Evolutionary conservation across 2,113 vertebrate genomes (phyloP), one percentile per base, ranked within the genome.

Genomic region (Xerus inauris): DNA sequence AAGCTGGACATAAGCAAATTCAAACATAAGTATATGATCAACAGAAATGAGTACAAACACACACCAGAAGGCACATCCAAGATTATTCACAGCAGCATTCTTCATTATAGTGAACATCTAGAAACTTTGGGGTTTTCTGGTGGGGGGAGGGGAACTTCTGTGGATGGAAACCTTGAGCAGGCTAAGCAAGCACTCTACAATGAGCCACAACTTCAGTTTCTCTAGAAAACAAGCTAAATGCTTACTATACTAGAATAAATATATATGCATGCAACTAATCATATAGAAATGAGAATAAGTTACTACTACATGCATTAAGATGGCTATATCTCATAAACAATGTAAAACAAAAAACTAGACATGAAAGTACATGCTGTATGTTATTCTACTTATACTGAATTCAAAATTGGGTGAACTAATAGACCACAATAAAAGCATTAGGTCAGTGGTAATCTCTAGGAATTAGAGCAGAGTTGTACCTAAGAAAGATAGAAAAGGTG

Each of bases 261-360:
- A 59, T 42, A 59, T 42, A 93, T 19, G 82, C 76, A 92, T 38
- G 87, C 35, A 87, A 90, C 10, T 59, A 26, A 89, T 83, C 79
- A 54, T 14, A 94, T 24, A 96, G 77, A 93, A 95, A 88, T 40
- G 75, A 96, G n/a, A 51, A 13, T 72, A 67, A 94, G 72, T 79
- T 71, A 76, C 76, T 69, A 72, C 35, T 75, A 81, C n/a, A 83
- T 57, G 17, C 30, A 79, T 40, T 65, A 73, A 59, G 30, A 80
- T 75, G 47, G 3, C 40, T 35, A 14, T 30, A 94, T 42, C 14
- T 95, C 54, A 94, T 92, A 83, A 93, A 82, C 40, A 65, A 94
- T 5, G 30, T 62, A 69, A 92, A 86, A 73, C 42, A 97, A 79
- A 65, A 91, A 73, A 62, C 28, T 42, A 89, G 40, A 86, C 26